Base-by-base conservation (phyloP, 2,113 vertebrate species). In the Phrynosoma blainvillii region DNA sequence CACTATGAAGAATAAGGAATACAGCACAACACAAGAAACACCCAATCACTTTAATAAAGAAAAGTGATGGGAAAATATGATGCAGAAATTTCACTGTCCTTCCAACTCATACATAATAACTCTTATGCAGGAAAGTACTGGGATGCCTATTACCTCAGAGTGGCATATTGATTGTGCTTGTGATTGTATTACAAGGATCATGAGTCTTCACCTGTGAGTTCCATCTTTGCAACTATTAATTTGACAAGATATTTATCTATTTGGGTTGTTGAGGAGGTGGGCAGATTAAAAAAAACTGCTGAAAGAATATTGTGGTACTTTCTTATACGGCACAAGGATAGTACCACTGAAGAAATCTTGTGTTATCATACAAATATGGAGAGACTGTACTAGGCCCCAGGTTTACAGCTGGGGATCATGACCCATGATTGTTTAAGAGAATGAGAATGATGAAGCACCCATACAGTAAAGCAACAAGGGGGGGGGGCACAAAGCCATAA, bases 151-250 rank as follows among this genome's bases (percentile, higher is more conserved):
- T 87, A 77, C 68, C 87, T 85, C 30, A 79, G 59, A 25, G 73
- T 93, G 92, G 91, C 89, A 95, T 91, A 93, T 94, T 88, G 59
- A 85, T 87, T 93, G 83, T 85, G 71, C 93, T 92, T 95, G 86
- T 84, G 94, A 82, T 70, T 59, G 59, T 82, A n/a, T 79, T 70
- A 75, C 82, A 87, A 30, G 56, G 79, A 90, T 90, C 77, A 79
- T 79, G 52, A 73, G 94, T 91, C 85, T 92, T 96, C 88, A 93
- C 65, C 84, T 91, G 87, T 74, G 91, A 85, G 79, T 89, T 86
- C 89, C 87, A 23, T 71, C 88, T 84, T 93, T 76, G 70, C 90
- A 75, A 88, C 74, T 74, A 84, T 90, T 52, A 65, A 88, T 90
- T 76, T 90, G 92, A 94, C 79, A 95, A 93, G 81, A 91, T 88